phyloP scores from a whole-genome alignment of 2,797 vertebrate species.

The Mus spretus region DNA sequence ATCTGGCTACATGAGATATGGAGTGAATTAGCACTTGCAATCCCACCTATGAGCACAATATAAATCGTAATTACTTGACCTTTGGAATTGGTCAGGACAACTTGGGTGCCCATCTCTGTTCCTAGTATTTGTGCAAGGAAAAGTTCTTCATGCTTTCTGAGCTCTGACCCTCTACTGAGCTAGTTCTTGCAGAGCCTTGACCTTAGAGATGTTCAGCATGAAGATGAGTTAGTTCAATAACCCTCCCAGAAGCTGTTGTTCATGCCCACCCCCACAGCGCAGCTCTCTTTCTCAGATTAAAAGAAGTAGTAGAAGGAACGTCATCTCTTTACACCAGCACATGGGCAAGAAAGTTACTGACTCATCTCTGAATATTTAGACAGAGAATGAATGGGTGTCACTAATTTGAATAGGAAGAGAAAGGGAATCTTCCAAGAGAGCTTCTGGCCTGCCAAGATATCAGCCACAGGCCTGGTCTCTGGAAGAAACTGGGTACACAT shows the following conservation, averaged over 20 bases:
- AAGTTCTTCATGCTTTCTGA: background rate
- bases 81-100: conserved; percentile 8
- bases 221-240: background rate
- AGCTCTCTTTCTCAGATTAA: background rate
- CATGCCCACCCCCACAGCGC: background rate
- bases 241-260: background rate
- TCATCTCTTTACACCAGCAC: background rate
- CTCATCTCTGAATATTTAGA: conserved; percentile 11
- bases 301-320: background rate
- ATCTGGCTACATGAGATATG: background rate
- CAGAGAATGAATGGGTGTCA: background rate
- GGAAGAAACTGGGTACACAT: background rate
- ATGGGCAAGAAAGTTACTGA: background rate
- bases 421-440: background rate
- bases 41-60: background rate
- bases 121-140: background rate
- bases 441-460: background rate
- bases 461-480: background rate
- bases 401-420: conserved; percentile 6
- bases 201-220: fast-evolving
- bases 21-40: background rate
- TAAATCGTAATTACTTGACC: conserved; percentile 21
- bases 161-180: background rate
- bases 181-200: background rate
- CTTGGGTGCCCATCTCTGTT: background rate